Percentiles rank a stretch among this genome's conserved stretches.
Evolutionary conservation across 2,888 invertebrate species (phyloP).

Genomic region (Pseudococcus jackbeardsleyi): DNA sequence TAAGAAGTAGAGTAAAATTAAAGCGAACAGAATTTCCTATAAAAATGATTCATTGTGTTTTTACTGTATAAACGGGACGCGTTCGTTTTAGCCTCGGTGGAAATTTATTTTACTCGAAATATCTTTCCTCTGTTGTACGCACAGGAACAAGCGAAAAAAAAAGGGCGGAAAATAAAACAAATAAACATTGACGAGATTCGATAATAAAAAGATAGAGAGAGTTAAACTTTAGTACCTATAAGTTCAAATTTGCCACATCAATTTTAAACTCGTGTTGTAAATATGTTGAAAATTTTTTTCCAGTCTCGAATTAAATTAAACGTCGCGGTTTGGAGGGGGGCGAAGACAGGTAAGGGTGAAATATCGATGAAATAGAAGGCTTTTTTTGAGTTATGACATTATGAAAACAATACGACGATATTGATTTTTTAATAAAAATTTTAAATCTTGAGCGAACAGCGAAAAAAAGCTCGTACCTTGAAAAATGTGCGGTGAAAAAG

Average conservation of each 20-base stretch:
- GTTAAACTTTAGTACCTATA: constrained; percentile 29
- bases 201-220: not conserved
- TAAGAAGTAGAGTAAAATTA: constrained; percentile 26
- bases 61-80: constrained; percentile 28
- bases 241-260: constrained; percentile 31
- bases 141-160: not conserved
- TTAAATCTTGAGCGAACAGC: not conserved
- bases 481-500: not conserved
- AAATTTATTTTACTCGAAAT: constrained; percentile 15
- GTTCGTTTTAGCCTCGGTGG: not conserved
- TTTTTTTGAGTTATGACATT: constrained; percentile 24
- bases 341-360: not conserved
- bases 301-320: not conserved
- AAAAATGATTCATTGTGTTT: constrained; percentile 53
- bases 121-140: not conserved
- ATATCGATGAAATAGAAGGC: not conserved
- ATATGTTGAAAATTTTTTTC: constrained; percentile 18
- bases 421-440: constrained; percentile 35
- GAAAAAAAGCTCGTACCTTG: not conserved
- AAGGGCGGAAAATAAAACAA: constrained; percentile 24
- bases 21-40: constrained; percentile 41
- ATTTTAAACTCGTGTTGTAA: constrained; percentile 26
- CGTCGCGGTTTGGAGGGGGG: not conserved
- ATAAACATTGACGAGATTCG: constrained; percentile 36
- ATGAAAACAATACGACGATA: constrained; percentile 15